A percentile compares a stretch with the other conserved stretches of the same genome.
phyloP scores from a whole-genome alignment of 2,797 vertebrate genomes.

The Eulemur rubriventer region DNA sequence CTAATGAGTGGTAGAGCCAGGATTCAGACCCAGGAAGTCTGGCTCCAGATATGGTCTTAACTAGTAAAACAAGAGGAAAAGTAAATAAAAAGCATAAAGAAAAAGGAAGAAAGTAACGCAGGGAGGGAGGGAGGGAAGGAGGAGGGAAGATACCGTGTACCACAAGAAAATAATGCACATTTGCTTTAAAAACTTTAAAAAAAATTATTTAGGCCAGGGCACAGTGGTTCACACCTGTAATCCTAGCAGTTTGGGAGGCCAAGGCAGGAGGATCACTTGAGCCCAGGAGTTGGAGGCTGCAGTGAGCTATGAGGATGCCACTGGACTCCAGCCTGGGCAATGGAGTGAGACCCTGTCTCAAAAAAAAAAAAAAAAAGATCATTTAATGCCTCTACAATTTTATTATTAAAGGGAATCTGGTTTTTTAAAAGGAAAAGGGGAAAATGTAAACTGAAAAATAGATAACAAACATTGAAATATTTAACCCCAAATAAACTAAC shows the following conservation, averaged over 20 bases:
- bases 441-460: conserved; percentile 17
- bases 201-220: not conserved
- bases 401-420: not conserved
- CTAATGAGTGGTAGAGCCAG: not conserved
- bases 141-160: not conserved
- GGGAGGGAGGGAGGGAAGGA: not conserved
- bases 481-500: not conserved
- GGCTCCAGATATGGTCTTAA: not conserved
- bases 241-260: not conserved
- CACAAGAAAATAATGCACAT: not conserved
- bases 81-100: not conserved
- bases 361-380: not conserved
- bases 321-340: not conserved
- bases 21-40: not conserved
- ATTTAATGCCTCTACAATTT: not conserved
- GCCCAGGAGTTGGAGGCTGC: not conserved
- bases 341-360: not conserved
- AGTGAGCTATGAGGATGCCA: not conserved
- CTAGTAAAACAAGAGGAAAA: not conserved
- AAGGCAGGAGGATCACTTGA: not conserved
- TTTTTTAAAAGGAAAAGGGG: not conserved
- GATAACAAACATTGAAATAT: not conserved
- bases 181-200: not conserved
- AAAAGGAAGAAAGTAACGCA: not conserved
- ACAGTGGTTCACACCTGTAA: accelerated